Percentiles rank a stretch among this genome's conserved stretches.
phyloP scores from a whole-genome alignment of 2,113 vertebrate genomes.

The Clarias macrocephalus region DNA sequence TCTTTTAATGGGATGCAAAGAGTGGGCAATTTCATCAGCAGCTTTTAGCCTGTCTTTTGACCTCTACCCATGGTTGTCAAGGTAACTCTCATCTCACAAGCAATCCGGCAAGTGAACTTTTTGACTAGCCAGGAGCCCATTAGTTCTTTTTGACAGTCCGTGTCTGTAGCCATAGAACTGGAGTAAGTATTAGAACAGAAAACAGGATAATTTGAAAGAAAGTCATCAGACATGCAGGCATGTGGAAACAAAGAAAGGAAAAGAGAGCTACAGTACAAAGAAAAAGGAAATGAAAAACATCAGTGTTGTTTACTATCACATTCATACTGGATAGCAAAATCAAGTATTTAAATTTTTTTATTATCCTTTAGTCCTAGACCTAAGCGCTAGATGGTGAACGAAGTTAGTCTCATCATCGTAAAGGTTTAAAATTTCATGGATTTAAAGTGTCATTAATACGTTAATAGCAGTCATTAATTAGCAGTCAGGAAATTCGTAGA shows the following conservation, averaged over 20 bases:
- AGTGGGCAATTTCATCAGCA: slow-evolving; percentile 69
- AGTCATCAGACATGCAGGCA: not conserved
- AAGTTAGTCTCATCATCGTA: not conserved
- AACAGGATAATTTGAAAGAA: not conserved
- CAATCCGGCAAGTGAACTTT: slow-evolving; percentile 62
- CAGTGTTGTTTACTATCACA: slow-evolving; percentile 10
- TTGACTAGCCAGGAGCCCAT: slow-evolving; percentile 51
- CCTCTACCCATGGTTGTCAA: slow-evolving; percentile 63
- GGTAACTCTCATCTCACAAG: slow-evolving; percentile 73
- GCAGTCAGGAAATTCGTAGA: not conserved
- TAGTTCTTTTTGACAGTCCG: slow-evolving; percentile 50
- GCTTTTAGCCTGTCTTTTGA: slow-evolving; percentile 65
- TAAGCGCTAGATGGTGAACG: not conserved
- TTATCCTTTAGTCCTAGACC: slow-evolving; percentile 33
- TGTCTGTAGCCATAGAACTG: slow-evolving; percentile 33
- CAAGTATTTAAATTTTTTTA: slow-evolving; percentile 40
- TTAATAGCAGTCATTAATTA: not conserved
- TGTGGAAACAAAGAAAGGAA: not conserved
- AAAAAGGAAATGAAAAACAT: not conserved
- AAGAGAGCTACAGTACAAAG: not conserved
- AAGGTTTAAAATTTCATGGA: not conserved
- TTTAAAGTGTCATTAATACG: not conserved
- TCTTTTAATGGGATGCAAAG: slow-evolving; percentile 67
- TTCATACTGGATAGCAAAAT: slow-evolving; percentile 3
- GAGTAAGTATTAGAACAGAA: slow-evolving; percentile 10